These are phyloP conservation scores for Phyto melanocephala DNA, from an alignment of 2,888 invertebrate species.

Conservation along the genomic window DNA sequence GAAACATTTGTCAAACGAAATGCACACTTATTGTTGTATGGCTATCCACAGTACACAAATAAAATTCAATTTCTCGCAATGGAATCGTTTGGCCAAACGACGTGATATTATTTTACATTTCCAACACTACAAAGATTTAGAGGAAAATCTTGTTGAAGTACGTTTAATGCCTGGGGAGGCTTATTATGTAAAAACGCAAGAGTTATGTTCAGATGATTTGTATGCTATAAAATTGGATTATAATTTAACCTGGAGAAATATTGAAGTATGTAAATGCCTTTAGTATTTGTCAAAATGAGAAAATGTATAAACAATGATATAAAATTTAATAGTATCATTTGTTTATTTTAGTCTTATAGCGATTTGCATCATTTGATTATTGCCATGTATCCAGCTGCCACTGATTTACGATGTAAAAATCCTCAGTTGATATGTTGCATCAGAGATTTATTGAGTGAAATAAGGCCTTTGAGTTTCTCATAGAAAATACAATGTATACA, in stretches of 20 bases:
- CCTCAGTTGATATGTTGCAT: slow-evolving; percentile 68
- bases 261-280: slow-evolving; percentile 47
- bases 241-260: slow-evolving; percentile 73
- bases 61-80: slow-evolving; percentile 71
- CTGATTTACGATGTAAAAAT: slow-evolving; percentile 68
- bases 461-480: slow-evolving; percentile 67
- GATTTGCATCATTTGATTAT: slow-evolving; percentile 73
- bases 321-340: neutral
- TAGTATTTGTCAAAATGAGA: too few relatives aligned
- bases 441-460: slow-evolving; percentile 69
- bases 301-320: neutral
- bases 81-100: slow-evolving; percentile 75
- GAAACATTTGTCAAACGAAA: slow-evolving; percentile 73
- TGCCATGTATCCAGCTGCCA: slow-evolving; percentile 68
- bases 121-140: slow-evolving; percentile 67
- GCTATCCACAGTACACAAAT: slow-evolving; percentile 71
- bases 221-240: slow-evolving; percentile 70
- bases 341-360: slow-evolving; percentile 69
- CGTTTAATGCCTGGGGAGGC: slow-evolving; percentile 73
- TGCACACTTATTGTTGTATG: slow-evolving; percentile 74
- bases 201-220: slow-evolving; percentile 72
- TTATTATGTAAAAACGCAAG: slow-evolving; percentile 73
- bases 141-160: slow-evolving; percentile 68
- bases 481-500: neutral
- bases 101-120: slow-evolving; percentile 72